Evolutionary conservation across 2,888 invertebrate species (phyloP), one percentile per base, ranked within the genome.

Genomic region (Drosophila ezoana): DNA sequence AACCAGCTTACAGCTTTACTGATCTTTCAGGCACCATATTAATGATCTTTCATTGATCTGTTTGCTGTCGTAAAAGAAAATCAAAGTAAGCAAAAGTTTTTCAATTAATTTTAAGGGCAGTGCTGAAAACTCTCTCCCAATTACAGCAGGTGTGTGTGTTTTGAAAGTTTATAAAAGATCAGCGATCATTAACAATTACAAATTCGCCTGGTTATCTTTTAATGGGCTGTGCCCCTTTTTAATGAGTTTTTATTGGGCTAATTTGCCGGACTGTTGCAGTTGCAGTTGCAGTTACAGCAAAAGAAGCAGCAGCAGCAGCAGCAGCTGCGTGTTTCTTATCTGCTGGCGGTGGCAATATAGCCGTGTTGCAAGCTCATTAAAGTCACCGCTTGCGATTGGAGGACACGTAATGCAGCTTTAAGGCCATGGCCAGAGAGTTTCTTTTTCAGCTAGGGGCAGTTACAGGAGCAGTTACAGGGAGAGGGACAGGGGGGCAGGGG

Each of bases 321-420:
- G 51, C 37, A 67, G 73, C 58, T 72, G 73, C 73, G 56, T 76
- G 76, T 62, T 45, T 14, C 62, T 69, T 77, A 69, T 72, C 73
- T 65, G 45, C 13, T 49, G 47, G 37, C 11, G 51, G 45, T 35
- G 49, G 62, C 57, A 54, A 58, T 65, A 53, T 57, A 48, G 71
- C 72, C 65, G 60, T 77, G 77, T 80, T 79, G 64, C 58, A 70
- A 64, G 70, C 72, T 72, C 86, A 86, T 82, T 83, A 86, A 86
- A 86, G 75, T 61, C 71, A 65, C 48, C 59, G 68, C 66, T 58
- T 54, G 49, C 75, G 51, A 67, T 71, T 71, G 64, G 74, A 79
- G 85, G 74, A 74, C 82, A 85, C 70, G 70, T 76, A 57, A 63
- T 43, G 64, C 53, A 51, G 66, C 63, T 75, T 81, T 73, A 71